A percentile compares a stretch with the other conserved stretches of the same genome.
Conservation (phyloP, 2,888 invertebrate genomes). For the Drosophila imparisetae region DNA sequence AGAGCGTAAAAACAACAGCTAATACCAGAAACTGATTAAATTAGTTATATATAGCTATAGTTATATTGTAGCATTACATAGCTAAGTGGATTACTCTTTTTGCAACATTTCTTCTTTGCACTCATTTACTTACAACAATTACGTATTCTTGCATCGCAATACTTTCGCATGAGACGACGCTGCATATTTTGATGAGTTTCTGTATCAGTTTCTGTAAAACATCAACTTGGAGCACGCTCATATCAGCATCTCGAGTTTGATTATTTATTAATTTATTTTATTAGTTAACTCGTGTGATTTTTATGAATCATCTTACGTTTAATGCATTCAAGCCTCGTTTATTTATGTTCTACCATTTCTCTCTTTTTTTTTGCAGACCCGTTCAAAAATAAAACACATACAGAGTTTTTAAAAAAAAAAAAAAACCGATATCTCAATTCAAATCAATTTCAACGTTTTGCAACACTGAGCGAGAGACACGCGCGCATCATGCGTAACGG, state of each 20-base stretch:
- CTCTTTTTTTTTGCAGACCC: constrained; percentile 77
- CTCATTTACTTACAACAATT: constrained; percentile 5
- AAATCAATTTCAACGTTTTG: constrained; percentile 24
- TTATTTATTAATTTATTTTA: constrained; percentile 1
- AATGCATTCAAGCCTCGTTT: constrained; percentile 58
- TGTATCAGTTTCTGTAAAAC: neutral
- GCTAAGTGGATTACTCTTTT: constrained; percentile 23
- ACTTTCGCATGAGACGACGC: constrained; percentile 8
- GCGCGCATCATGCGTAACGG: constrained; percentile 59
- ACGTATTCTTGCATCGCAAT: constrained; percentile 15
- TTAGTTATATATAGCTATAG: constrained; percentile 13
- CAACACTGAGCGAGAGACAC: constrained; percentile 45
- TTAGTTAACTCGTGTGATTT: constrained; percentile 11
- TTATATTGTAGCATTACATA: constrained; percentile 11
- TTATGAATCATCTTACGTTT: constrained; percentile 28
- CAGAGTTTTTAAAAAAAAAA: constrained; percentile 1
- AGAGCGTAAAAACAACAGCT: neutral
- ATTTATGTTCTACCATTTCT: constrained; percentile 75
- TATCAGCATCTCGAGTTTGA: constrained; percentile 23
- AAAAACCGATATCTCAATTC: neutral
- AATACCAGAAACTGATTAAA: constrained; percentile 5
- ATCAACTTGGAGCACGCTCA: constrained; percentile 32
- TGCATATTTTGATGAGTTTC: constrained; percentile 3
- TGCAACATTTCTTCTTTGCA: constrained; percentile 5
- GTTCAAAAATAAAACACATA: constrained; percentile 9